These are phyloP conservation scores for Cephus runcator DNA, from an alignment of 2,888 invertebrate genomes.

Conservation along the genomic window DNA sequence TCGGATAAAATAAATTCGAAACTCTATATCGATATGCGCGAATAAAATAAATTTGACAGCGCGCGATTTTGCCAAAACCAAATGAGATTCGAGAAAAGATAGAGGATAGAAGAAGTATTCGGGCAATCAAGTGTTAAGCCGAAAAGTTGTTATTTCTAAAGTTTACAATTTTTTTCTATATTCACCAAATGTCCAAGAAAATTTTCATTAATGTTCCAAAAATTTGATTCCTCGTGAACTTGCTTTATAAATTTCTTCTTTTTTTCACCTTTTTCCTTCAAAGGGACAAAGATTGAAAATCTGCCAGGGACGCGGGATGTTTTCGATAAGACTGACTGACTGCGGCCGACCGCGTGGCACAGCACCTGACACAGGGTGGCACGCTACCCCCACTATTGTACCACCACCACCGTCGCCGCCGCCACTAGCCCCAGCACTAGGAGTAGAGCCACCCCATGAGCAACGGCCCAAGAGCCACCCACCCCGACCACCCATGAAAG, in stretches of 20 bases:
- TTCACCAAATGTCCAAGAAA: background rate
- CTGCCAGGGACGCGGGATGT: constrained; percentile 41
- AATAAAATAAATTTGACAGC: background rate
- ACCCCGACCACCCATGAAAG: background rate
- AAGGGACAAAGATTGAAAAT: background rate
- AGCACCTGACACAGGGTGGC: constrained; percentile 56
- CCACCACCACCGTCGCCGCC: background rate
- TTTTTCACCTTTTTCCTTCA: background rate
- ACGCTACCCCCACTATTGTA: constrained; percentile 43
- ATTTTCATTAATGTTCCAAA: background rate
- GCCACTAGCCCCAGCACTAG: background rate
- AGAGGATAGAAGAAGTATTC: background rate
- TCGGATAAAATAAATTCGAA: background rate
- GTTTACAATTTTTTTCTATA: background rate
- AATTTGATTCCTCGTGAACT: background rate
- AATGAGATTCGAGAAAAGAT: background rate
- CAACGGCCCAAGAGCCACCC: background rate
- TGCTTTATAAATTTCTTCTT: background rate
- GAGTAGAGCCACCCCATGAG: background rate
- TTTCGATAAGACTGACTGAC: constrained; percentile 49
- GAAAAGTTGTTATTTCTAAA: background rate
- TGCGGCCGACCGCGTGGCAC: constrained; percentile 52
- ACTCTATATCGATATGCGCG: background rate
- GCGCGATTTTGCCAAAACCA: background rate
- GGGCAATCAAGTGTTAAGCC: background rate